Percentiles rank a stretch among this genome's conserved stretches.
Evolutionary conservation across 2,797 vertebrate species (phyloP).

Genomic region (Falco concolor): DNA sequence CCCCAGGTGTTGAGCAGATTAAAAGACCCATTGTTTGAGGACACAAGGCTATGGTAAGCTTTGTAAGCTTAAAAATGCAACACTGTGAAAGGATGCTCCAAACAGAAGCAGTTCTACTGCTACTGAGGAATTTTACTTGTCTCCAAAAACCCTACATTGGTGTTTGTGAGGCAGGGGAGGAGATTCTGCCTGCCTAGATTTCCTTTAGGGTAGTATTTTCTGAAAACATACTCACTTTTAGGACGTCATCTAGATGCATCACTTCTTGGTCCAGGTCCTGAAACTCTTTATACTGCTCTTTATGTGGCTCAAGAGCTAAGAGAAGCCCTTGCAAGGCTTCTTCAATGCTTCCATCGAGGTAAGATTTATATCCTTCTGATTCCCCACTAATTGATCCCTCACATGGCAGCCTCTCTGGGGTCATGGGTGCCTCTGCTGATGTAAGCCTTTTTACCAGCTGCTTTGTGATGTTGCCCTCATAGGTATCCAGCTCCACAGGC

Average conservation of each 20-base stretch:
- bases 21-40: neutral
- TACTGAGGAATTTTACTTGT: neutral
- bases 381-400: slow-evolving; percentile 79
- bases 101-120: neutral
- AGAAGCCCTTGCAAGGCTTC: slow-evolving; percentile 91
- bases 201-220: slow-evolving; percentile 36
- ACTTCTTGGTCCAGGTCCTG: slow-evolving; percentile 94
- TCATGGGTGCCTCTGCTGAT: slow-evolving; percentile 78
- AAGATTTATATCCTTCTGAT: slow-evolving; percentile 84
- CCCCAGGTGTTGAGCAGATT: neutral
- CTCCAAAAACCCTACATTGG: neutral
- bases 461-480: slow-evolving; percentile 91
- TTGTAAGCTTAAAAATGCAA: neutral
- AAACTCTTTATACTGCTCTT: slow-evolving; percentile 89
- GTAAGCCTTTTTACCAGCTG: slow-evolving; percentile 94
- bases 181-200: neutral
- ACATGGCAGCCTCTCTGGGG: slow-evolving; percentile 58
- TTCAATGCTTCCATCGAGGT: slow-evolving; percentile 89
- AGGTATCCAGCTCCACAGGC: slow-evolving; percentile 91
- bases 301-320: slow-evolving; percentile 86
- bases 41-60: neutral
- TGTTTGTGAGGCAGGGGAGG: neutral
- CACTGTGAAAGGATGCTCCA: neutral
- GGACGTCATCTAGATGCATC: slow-evolving; percentile 91
- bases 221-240: slow-evolving; percentile 83